phyloP scores from a whole-genome alignment of 2,113 vertebrate species.

The Laticauda colubrina region DNA sequence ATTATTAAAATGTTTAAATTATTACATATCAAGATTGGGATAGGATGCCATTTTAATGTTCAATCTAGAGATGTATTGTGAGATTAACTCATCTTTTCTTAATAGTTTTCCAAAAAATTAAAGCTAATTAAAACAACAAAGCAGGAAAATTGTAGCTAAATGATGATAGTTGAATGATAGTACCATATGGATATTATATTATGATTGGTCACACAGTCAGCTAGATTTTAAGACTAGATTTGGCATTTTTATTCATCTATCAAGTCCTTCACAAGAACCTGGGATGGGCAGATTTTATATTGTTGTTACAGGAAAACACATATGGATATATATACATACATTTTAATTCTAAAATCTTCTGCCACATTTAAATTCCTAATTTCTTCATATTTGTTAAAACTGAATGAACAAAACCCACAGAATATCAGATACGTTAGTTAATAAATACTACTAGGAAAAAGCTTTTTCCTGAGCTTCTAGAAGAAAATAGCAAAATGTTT shows the following conservation, averaged over 20 bases:
- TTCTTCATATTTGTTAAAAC: not conserved
- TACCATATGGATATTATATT: not conserved
- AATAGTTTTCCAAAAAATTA: not conserved
- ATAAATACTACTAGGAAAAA: not conserved
- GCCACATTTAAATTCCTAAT: conserved; percentile 31
- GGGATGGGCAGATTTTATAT: not conserved
- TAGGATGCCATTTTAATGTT: not conserved
- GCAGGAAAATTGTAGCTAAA: not conserved
- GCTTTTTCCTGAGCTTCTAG: not conserved
- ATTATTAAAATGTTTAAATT: not conserved
- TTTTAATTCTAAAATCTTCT: not conserved
- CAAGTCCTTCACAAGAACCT: not conserved
- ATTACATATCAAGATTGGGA: not conserved
- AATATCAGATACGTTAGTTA: not conserved
- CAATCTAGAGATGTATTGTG: not conserved
- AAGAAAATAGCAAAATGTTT: not conserved
- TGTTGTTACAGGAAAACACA: not conserved
- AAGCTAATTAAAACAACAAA: not conserved
- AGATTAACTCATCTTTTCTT: not conserved
- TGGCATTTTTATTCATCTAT: not conserved
- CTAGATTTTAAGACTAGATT: not conserved
- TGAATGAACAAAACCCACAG: not conserved
- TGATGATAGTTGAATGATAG: not conserved
- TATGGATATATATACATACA: not conserved
- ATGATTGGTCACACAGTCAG: not conserved